Percentiles rank a stretch among this genome's conserved stretches.
Evolutionary conservation across 1,140 invertebrate species (phyloP).

Genomic region (Caerostris extrusa): DNA sequence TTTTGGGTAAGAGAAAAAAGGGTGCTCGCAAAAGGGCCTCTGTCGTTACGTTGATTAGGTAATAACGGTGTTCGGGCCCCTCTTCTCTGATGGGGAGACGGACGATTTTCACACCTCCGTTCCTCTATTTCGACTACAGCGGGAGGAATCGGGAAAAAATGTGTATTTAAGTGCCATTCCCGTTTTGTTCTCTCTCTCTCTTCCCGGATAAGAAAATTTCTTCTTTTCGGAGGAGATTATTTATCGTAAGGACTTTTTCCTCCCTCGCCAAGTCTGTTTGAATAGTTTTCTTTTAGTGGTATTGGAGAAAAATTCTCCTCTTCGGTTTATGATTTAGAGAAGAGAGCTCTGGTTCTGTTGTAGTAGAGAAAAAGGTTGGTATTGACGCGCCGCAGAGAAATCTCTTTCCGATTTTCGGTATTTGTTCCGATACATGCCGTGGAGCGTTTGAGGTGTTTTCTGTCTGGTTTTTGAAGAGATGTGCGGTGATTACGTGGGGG

Average conservation of each 20-base stretch:
- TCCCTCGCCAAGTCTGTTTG: conserved; percentile 12
- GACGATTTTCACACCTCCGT: conserved; percentile 72
- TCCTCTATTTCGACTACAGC: conserved; percentile 40
- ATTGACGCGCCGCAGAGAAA: conserved; percentile 29
- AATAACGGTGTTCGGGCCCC: conserved; percentile 69
- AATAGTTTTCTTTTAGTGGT: conserved; percentile 70
- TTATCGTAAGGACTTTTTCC: conserved; percentile 52
- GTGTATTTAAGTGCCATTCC: conserved; percentile 70
- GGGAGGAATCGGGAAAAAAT: conserved; percentile 29
- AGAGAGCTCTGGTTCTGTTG: neutral
- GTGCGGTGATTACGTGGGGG: neutral
- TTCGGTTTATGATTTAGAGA: conserved; percentile 47
- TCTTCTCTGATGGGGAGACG: conserved; percentile 59
- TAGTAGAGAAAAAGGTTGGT: conserved; percentile 5
- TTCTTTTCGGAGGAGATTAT: conserved; percentile 51
- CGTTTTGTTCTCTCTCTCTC: conserved; percentile 52
- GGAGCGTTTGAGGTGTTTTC: neutral
- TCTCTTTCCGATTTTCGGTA: conserved; percentile 27
- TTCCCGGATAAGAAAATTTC: conserved; percentile 27
- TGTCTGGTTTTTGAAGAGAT: neutral
- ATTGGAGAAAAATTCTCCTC: conserved; percentile 62
- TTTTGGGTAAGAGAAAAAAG: conserved; percentile 49
- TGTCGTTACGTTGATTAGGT: conserved; percentile 75
- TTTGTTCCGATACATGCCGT: neutral
- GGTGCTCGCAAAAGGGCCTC: conserved; percentile 25